A percentile compares a stretch with the other conserved stretches of the same genome.
phyloP scores from a whole-genome alignment of 2,888 invertebrate species.

The Drosophila anceps region DNA sequence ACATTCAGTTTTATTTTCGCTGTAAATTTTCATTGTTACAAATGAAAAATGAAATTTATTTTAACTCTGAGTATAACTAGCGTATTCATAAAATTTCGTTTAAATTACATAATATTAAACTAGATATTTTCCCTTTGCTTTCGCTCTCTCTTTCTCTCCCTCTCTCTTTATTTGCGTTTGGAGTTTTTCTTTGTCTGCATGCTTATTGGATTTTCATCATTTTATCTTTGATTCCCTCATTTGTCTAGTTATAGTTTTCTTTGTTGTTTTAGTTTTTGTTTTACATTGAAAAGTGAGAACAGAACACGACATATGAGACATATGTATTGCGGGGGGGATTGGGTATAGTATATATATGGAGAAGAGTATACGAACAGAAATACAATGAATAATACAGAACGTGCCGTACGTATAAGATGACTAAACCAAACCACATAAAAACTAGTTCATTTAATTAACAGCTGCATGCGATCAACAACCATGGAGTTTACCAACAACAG shows the following conservation, averaged over 20 bases:
- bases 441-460: conserved; percentile 62
- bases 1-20: conserved; percentile 75
- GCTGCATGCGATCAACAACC: conserved; percentile 34
- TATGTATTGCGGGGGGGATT: not conserved
- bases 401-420: conserved; percentile 44
- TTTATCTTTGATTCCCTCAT: conserved; percentile 60
- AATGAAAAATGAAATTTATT: conserved; percentile 71
- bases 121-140: conserved; percentile 68
- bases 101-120: conserved; percentile 81
- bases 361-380: conserved; percentile 48
- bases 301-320: conserved; percentile 21
- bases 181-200: conserved; percentile 28
- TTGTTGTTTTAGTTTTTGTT: conserved; percentile 6
- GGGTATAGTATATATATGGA: not conserved
- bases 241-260: conserved; percentile 58
- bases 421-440: conserved; percentile 64
- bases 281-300: conserved; percentile 22
- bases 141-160: conserved; percentile 14
- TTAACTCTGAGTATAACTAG: conserved; percentile 71
- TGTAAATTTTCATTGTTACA: conserved; percentile 74
- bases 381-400: conserved; percentile 67
- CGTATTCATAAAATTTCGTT: conserved; percentile 75
- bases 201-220: conserved; percentile 37
- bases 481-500: conserved; percentile 45
- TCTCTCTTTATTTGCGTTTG: conserved; percentile 25